phyloP scores from a whole-genome alignment of 2,797 vertebrate genomes.

The Myotis pilosus region DNA sequence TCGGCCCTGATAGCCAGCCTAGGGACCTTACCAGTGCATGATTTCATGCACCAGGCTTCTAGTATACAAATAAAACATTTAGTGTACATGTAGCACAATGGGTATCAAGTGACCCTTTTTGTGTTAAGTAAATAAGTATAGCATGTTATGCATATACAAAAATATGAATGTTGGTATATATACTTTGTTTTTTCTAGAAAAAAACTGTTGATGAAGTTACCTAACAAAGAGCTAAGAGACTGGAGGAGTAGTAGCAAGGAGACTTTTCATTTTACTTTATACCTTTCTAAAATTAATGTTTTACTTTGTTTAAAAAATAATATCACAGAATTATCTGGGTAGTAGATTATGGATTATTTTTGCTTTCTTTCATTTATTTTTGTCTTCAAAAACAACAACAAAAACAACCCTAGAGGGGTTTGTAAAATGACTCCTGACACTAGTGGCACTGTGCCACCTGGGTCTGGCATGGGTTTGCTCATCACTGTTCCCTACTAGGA shows the following conservation, averaged over 20 bases:
- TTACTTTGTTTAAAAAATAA: not conserved
- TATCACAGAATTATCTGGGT: not conserved
- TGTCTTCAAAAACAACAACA: not conserved
- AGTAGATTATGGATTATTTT: not conserved
- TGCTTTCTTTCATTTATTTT: not conserved
- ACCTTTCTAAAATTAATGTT: not conserved
- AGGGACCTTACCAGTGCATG: too few relatives aligned
- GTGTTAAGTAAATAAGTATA: not conserved
- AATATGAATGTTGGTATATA: not conserved
- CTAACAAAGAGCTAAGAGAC: not conserved
- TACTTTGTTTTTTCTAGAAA: not conserved
- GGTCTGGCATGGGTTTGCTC: not conserved
- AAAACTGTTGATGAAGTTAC: not conserved
- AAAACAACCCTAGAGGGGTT: not conserved
- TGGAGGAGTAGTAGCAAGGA: not conserved
- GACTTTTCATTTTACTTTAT: not conserved
- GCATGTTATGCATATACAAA: not conserved
- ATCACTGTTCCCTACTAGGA: not conserved
- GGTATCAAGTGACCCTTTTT: accelerated
- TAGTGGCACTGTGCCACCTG: accelerated
- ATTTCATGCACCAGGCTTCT: too few relatives aligned
- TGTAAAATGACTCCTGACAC: not conserved
- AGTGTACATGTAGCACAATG: not conserved
- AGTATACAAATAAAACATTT: not conserved
- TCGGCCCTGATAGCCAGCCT: too few relatives aligned